Percentiles rank a stretch among this genome's conserved stretches.
Conservation (phyloP, 2,797 vertebrate species). For the Onychomys leucogaster region DNA sequence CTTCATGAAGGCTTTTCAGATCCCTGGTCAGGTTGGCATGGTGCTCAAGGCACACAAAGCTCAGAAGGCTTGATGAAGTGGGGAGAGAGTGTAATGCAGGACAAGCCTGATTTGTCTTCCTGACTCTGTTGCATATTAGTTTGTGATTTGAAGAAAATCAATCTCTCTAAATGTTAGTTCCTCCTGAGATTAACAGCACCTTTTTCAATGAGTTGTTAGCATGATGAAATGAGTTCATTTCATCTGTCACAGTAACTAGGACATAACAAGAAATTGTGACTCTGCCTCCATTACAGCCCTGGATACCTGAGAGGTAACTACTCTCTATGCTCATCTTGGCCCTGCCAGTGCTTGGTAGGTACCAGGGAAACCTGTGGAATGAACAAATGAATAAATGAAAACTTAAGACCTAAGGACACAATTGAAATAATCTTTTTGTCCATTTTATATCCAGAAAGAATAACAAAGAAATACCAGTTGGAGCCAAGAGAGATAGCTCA, state of each 20-base stretch:
- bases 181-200: background rate
- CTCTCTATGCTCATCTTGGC: background rate
- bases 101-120: background rate
- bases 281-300: background rate
- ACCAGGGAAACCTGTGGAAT: background rate
- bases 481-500: background rate
- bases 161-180: conserved; percentile 25
- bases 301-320: background rate
- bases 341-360: background rate
- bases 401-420: background rate
- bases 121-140: background rate
- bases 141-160: conserved; percentile 8
- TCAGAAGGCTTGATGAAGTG: background rate
- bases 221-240: background rate
- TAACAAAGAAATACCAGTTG: conserved; percentile 29
- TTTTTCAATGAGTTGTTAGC: background rate
- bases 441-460: conserved; percentile 1
- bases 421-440: background rate
- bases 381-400: background rate
- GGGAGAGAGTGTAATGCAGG: background rate
- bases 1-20: background rate
- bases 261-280: background rate
- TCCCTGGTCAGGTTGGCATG: background rate
- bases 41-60: background rate
- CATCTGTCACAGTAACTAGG: background rate